Evolutionary conservation across 2,888 invertebrate genomes (phyloP).

Genomic region (Orchesellides sinensis): DNA sequence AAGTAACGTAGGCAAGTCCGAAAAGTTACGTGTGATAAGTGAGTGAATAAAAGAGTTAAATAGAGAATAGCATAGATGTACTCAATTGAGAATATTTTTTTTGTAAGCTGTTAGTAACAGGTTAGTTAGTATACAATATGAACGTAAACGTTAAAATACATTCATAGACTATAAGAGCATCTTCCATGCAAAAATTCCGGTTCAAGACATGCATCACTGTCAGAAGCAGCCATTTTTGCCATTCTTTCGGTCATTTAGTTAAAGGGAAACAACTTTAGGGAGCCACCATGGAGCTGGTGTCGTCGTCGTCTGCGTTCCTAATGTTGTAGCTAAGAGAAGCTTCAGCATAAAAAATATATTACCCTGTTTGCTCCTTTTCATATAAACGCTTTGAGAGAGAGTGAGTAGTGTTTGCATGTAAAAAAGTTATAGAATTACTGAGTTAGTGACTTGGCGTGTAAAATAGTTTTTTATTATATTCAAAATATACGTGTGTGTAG

Average conservation of each 20-base stretch:
- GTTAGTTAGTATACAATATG: too few relatives aligned
- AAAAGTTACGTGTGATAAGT: too few relatives aligned
- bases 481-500: neutral
- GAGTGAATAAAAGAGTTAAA: constrained; percentile 18
- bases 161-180: constrained; percentile 34
- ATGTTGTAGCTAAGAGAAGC: constrained; percentile 6
- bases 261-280: constrained; percentile 61
- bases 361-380: constrained; percentile 13
- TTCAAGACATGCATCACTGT: constrained; percentile 69
- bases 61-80: neutral
- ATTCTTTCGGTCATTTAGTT: constrained; percentile 68
- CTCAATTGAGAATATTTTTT: constrained; percentile 52
- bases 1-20: constrained; percentile 20
- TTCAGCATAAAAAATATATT: too few relatives aligned
- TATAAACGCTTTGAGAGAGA: neutral
- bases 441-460: neutral
- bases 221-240: constrained; percentile 69
- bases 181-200: constrained; percentile 71
- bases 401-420: constrained; percentile 17
- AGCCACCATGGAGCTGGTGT: constrained; percentile 59
- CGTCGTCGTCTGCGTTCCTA: constrained; percentile 15
- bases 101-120: too few relatives aligned
- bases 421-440: constrained; percentile 16
- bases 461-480: too few relatives aligned
- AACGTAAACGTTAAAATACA: too few relatives aligned